Base-by-base conservation (phyloP, 2,888 invertebrate genomes). In the Labia minor region DNA sequence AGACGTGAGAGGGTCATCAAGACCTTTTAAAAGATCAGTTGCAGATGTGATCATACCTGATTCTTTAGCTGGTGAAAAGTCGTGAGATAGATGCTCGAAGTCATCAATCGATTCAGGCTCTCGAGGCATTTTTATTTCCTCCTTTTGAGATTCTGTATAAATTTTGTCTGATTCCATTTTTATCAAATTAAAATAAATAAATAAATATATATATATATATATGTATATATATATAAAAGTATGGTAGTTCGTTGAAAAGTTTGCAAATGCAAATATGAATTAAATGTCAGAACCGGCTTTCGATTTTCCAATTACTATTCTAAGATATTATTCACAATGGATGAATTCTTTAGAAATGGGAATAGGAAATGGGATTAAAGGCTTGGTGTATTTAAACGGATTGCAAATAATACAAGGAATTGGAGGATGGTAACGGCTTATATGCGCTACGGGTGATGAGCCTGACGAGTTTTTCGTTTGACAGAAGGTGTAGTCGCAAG, bases 31-130 rank as follows among this genome's bases (percentile, higher is more conserved):
- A 16, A 49, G 49, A 16, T 49, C 49, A 49, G 14, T 49, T 14
- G 49, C 14, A 11, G 49, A n/a, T 10, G 49, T 8, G 14, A n/a
- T 49, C 49, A 14, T 49, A 64, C 26, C 21, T 21, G 18, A 64
- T 69, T 73, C 72, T 72, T 75, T 76, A 66, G 77, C 73, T 20
- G 80, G 78, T 66, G 79, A 78, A 63, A 78, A 78, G 69, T 86
- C 86, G 73, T 85, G 83, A 71, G 85, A 86, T 71, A 88, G 79
- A 76, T 88, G 87, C 77, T 88, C 88, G 76, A 88, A 88, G 78
- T 88, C 88, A 74, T 88, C 88, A 70, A 85, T 80, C 26, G 88
- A 88, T 75, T 88, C 87, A 74, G 84, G 82, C 71, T 87, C 87
- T 69, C 87, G 82, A 69, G 75, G 77, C 67, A 79, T 69, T 49